Conservation (phyloP, 2,888 invertebrate genomes). For the Heliconius sara region DNA sequence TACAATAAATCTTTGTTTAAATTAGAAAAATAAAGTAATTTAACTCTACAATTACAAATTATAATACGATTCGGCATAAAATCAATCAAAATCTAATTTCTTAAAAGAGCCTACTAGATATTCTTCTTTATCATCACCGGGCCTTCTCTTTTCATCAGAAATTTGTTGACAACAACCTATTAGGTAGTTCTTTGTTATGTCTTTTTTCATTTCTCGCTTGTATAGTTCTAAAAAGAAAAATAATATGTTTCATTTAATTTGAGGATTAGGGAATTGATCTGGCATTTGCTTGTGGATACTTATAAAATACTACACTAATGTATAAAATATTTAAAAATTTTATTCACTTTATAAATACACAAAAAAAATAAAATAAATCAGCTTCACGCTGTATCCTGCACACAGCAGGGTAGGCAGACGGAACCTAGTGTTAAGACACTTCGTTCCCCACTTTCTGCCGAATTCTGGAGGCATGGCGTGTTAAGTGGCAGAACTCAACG, state of each 20-base stretch:
- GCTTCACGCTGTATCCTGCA: no score
- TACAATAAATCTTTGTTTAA: background rate
- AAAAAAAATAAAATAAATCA: no score
- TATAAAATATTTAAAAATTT: no score
- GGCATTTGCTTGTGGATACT: no score
- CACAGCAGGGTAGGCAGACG: no score
- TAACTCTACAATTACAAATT: background rate
- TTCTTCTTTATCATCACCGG: conserved; percentile 62
- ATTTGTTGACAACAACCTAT: conserved; percentile 62
- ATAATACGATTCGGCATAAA: background rate
- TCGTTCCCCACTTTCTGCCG: no score
- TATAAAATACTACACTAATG: no score
- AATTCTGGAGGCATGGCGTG: no score
- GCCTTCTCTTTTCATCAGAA: conserved; percentile 68
- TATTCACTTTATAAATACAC: no score
- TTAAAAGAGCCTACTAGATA: conserved; percentile 70
- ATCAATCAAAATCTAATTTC: conserved; percentile 70
- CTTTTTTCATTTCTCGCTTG: conserved; percentile 63
- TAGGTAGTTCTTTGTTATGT: conserved; percentile 60
- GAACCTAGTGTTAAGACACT: no score
- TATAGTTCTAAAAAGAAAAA: conserved; percentile 58
- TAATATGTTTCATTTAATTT: conserved; percentile 44
- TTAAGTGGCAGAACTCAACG: no score
- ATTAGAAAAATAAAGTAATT: background rate
- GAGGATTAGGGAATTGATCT: no score